Base-by-base conservation (phyloP, 2,888 invertebrate species). In the Aleiodes alternator region DNA sequence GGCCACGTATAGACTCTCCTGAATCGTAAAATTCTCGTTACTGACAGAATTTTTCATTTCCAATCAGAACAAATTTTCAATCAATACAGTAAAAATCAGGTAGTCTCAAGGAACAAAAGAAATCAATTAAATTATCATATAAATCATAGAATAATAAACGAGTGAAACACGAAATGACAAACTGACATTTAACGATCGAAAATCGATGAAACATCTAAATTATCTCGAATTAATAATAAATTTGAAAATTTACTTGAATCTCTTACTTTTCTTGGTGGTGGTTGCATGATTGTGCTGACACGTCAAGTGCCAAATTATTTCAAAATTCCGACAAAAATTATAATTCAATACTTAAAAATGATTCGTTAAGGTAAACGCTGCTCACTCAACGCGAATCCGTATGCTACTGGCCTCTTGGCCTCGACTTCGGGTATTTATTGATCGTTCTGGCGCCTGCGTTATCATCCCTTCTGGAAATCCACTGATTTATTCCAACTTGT, bases 211-310 rank as follows among this genome's bases (percentile, higher is more conserved):
- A 59, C 34, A n/a, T 38, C 14, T 34, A 9, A 56, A 11, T 57
- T 59, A 8, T 11, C 8, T n/a, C 8, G 12, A 14, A 53, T 16
- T 16, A 7, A 56, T n/a, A n/a, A 72, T 68, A 48, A 38, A 43
- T 9, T 31, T 51, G 7, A 23, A 50, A 61, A 56, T 31, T 12
- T 6, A 0, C 6, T 61, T 34, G 16, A 43, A 14, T 53, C 53
- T 66, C 92, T 93, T 92, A 95, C 95, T 94, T 95, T 95, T 91
- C 95, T 94, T 89, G 95, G 95, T 87, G 95, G 95, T 87, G 95
- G 95, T 93, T 95, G 95, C 95, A 95, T 95, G 91, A 86, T 90
- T 90, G 82, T 84, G 84, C 84, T 82, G 84, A n/a, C 83, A 84
- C 79, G 76, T 84, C 87, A 85, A 72, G 86, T 84, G 84, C 85